phyloP scores from a whole-genome alignment of 2,888 invertebrate genomes.

The Plemyria rubiginata region DNA sequence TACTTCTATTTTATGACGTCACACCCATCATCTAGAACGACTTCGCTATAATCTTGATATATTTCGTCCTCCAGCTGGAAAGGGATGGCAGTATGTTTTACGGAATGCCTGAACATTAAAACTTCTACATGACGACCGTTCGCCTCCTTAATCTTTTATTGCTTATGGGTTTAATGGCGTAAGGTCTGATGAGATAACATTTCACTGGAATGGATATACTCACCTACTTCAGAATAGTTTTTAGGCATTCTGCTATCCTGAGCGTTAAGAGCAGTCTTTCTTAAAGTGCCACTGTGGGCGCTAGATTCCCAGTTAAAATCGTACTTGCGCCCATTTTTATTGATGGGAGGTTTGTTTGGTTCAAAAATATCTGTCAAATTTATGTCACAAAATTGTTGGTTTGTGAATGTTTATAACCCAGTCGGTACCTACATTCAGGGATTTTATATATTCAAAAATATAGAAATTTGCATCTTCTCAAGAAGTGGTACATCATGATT shows the following conservation, averaged over 20 bases:
- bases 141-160: constrained; percentile 51
- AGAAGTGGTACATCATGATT: too few relatives aligned
- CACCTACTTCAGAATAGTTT: constrained; percentile 4
- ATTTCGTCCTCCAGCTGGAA: constrained; percentile 25
- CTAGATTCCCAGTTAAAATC: too few relatives aligned
- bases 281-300: too few relatives aligned
- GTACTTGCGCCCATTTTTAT: too few relatives aligned
- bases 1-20: constrained; percentile 28
- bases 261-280: too few relatives aligned
- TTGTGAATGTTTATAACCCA: too few relatives aligned
- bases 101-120: constrained; percentile 36
- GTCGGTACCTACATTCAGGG: too few relatives aligned
- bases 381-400: too few relatives aligned
- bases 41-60: constrained; percentile 32
- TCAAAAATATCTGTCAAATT: too few relatives aligned
- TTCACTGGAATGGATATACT: not conserved
- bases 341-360: too few relatives aligned
- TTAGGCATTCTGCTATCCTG: not conserved
- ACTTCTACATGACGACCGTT: constrained; percentile 45
- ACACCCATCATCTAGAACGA: constrained; percentile 30
- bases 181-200: constrained; percentile 31
- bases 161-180: constrained; percentile 45
- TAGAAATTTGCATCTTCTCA: too few relatives aligned
- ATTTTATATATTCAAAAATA: too few relatives aligned
- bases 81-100: constrained; percentile 35